phyloP scores from a whole-genome alignment of 2,888 invertebrate genomes.

The Aspidiotus destructor region DNA sequence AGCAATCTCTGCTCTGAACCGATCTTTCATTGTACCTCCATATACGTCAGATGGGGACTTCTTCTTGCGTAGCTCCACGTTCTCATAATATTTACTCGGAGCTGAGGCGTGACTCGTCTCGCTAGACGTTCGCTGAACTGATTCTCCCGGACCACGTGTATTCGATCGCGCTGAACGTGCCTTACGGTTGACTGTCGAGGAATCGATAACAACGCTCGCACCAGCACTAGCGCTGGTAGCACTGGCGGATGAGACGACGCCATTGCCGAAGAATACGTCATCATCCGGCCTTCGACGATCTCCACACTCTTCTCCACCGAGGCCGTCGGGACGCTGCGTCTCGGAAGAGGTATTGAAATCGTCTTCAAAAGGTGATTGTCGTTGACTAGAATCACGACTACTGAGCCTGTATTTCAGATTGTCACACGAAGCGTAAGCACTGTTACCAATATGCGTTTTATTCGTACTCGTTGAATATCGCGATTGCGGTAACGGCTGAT shows the following conservation, averaged over 20 bases:
- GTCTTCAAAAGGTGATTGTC: slow-evolving; percentile 56
- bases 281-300: slow-evolving; percentile 31
- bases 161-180: not conserved
- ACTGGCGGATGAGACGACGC: not conserved
- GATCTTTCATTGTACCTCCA: no score
- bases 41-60: not conserved
- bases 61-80: slow-evolving; percentile 24
- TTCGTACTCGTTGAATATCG: not conserved
- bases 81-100: slow-evolving; percentile 20
- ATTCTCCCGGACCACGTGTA: not conserved
- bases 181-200: slow-evolving; percentile 8
- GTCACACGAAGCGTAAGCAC: not conserved
- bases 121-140: not conserved
- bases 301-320: slow-evolving; percentile 18
- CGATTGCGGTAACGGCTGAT: not conserved
- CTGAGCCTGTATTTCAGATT: not conserved
- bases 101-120: not conserved
- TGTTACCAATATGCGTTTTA: not conserved
- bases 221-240: no score
- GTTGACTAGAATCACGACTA: slow-evolving; percentile 38
- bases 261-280: slow-evolving; percentile 37
- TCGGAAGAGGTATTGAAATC: slow-evolving; percentile 51
- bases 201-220: slow-evolving; percentile 4
- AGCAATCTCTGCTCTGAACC: no score
- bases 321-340: slow-evolving; percentile 38